These are phyloP conservation scores for Deroplatys truncata DNA, from an alignment of 2,888 invertebrate species.

Conservation along the genomic window DNA sequence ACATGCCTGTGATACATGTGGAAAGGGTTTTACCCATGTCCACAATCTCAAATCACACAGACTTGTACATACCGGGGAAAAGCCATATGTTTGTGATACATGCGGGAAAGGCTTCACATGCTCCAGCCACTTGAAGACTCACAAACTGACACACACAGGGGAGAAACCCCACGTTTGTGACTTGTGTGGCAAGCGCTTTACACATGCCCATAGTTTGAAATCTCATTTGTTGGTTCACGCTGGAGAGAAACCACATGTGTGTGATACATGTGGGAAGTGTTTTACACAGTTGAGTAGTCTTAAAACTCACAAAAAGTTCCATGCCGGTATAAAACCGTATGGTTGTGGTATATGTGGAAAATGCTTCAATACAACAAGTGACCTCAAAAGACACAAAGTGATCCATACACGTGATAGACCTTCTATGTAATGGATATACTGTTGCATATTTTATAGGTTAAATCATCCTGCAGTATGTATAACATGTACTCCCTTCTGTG, in stretches of 20 bases:
- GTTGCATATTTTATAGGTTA: neutral
- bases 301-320: constrained; percentile 15
- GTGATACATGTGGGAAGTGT: constrained; percentile 16
- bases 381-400: neutral
- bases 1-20: neutral
- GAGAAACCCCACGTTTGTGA: constrained; percentile 8
- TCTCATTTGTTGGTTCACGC: neutral
- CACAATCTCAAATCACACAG: constrained; percentile 3
- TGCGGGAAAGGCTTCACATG: constrained; percentile 18
- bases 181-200: neutral
- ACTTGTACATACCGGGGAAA: constrained; percentile 4
- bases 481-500: no score
- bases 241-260: constrained; percentile 3
- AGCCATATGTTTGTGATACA: neutral
- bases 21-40: neutral
- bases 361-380: neutral
- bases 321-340: neutral
- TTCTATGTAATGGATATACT: neutral
- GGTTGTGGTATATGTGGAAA: constrained; percentile 10
- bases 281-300: constrained; percentile 13
- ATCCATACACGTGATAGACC: neutral
- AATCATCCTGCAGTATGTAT: no score
- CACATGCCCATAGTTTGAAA: neutral
- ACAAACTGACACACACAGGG: constrained; percentile 1
- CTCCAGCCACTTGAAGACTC: constrained; percentile 14